Base-by-base conservation (phyloP, 2,888 invertebrate species). In the Leptothorax acervorum region DNA sequence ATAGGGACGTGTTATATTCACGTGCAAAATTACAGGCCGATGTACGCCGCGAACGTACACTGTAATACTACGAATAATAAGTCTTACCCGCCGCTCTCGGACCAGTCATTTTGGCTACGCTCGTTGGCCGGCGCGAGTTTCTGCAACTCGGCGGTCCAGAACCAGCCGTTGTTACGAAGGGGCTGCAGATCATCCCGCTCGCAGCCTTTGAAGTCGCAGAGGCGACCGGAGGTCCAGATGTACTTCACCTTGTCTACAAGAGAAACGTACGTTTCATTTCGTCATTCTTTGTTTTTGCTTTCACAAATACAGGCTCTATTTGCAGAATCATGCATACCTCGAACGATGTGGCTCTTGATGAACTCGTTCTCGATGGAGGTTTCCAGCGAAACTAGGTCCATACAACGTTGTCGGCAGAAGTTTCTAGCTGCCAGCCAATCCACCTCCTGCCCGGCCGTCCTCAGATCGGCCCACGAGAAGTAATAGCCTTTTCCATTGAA, bases 141-240 rank as follows among this genome's bases (percentile, higher is more conserved):
- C 95, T 97, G 98, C 78, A 97, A 96, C 92, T 97, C 98, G 55
- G 97, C 98, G 35, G 98, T 98, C 98, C 98, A 98, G 96, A 98
- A 98, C 98, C 98, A 98, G 57, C 98, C 98, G 93, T 98, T 98
- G 88, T 98, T 95, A 81, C 96, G 96, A 87, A 97, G 96, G 53
- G 98, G 98, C 91, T 98, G 97, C 90, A 98, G 95, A 94, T 98
- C 98, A 48, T 97, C 96, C 82, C 98, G 96, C 93, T 98, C 97
- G 94, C 98, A 98, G 85, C 98, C 98, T 95, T 97, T 97, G 96
- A 98, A 98, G 95, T 98, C 98, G 93, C 98, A 98, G 73, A 98
- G 95, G 88, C 98, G 97, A 83, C 98, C 98, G 75, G 98, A 98
- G 39, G 98, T 98, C 98, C 98, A 98, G 93, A 98, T 98, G 95